phyloP scores from a whole-genome alignment of 1,140 invertebrate species.

The Drosophila baimaii region DNA sequence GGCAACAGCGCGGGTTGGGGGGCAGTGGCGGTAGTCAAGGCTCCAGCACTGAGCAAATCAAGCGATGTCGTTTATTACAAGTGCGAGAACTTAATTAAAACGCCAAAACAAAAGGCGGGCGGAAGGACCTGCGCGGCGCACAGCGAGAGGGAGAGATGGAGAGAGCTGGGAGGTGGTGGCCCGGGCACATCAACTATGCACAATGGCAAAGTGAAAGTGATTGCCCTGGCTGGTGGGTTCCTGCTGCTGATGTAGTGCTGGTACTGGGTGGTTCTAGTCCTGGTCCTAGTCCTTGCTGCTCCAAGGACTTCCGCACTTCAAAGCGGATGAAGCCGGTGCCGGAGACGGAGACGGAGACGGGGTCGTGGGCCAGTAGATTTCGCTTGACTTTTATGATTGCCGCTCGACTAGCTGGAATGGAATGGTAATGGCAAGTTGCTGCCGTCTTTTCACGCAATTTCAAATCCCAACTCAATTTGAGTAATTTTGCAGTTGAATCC shows the following conservation, averaged over 20 bases:
- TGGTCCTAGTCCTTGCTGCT: conserved; percentile 28
- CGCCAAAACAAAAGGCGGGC: conserved; percentile 70
- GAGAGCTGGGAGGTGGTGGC: neutral
- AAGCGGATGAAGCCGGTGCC: conserved; percentile 23
- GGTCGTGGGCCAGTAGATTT: conserved; percentile 36
- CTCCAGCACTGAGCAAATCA: conserved; percentile 65
- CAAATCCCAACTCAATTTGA: conserved; percentile 82
- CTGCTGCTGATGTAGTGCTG: conserved; percentile 8
- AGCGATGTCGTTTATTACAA: conserved; percentile 79
- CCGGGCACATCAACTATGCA: conserved; percentile 68
- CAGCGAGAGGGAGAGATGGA: neutral
- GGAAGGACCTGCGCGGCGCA: conserved; percentile 9
- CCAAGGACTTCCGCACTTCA: conserved; percentile 65
- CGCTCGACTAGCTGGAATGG: conserved; percentile 50
- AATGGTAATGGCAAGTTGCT: conserved; percentile 60
- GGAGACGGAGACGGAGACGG: too few species aligned
- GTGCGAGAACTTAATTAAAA: conserved; percentile 82
- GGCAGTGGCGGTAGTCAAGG: conserved; percentile 8
- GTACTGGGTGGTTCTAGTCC: conserved; percentile 35
- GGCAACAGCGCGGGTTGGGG: neutral
- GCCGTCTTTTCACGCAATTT: conserved; percentile 79
- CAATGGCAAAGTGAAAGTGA: conserved; percentile 75
- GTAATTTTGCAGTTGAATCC: conserved; percentile 79
- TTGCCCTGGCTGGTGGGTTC: conserved; percentile 38
- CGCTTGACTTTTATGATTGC: conserved; percentile 81